Conservation (phyloP, 2,888 invertebrate genomes). For the Drosophila fulvimacula region DNA sequence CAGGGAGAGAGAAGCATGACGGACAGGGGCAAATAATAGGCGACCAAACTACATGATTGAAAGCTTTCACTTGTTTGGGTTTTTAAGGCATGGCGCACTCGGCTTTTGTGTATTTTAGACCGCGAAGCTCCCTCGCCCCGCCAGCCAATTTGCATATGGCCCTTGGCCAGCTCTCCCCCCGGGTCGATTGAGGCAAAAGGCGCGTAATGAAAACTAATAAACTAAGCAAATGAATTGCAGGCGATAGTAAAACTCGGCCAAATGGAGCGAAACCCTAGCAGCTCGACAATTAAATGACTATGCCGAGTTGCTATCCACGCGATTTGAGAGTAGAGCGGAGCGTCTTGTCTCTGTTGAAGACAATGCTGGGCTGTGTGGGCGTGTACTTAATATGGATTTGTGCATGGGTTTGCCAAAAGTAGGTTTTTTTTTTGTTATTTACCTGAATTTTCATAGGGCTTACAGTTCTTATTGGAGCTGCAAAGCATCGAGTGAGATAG, state of each 20-base stretch:
- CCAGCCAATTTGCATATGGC: constrained; percentile 45
- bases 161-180: constrained; percentile 6
- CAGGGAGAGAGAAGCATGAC: constrained; percentile 1
- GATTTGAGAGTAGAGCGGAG: background rate
- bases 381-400: background rate
- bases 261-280: background rate
- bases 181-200: constrained; percentile 28
- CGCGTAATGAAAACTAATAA: constrained; percentile 55
- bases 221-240: constrained; percentile 50
- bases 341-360: background rate
- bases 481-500: too few species aligned
- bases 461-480: too few species aligned
- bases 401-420: too few species aligned
- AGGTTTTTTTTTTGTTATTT: too few species aligned
- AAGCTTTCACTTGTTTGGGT: constrained; percentile 75
- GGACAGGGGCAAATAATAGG: constrained; percentile 17
- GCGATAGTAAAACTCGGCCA: constrained; percentile 1
- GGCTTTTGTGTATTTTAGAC: constrained; percentile 12
- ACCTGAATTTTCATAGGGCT: too few species aligned
- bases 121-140: background rate
- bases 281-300: constrained; percentile 12
- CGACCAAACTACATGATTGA: constrained; percentile 69
- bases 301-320: background rate
- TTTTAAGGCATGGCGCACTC: constrained; percentile 54
- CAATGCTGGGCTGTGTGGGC: background rate